Percentiles rank a stretch among this genome's conserved stretches.
These are phyloP conservation scores for Campopleginae sp. DNA, from an alignment of 2,888 invertebrate species.

Conservation along the genomic window DNA sequence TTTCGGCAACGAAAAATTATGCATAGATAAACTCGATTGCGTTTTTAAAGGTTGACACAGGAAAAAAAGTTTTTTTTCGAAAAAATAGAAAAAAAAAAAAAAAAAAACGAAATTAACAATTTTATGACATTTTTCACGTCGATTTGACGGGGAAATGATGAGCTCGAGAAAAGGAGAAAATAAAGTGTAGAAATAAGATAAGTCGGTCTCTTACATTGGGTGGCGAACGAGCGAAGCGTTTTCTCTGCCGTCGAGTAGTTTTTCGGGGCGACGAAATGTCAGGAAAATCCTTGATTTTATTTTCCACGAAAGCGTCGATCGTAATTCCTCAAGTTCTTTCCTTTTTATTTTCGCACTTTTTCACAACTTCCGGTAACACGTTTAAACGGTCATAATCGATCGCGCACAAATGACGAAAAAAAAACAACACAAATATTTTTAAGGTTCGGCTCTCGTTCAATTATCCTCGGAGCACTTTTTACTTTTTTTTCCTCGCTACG, in stretches of 20 bases:
- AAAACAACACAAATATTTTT: conserved; percentile 10
- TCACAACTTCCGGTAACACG: conserved; percentile 46
- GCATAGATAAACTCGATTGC: neutral
- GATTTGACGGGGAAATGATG: neutral
- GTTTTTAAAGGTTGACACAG: neutral
- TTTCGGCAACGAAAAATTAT: neutral
- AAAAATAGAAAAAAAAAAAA: too few relatives aligned
- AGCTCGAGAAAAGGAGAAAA: conserved; percentile 20
- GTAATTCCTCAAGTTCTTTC: conserved; percentile 25
- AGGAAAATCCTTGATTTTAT: conserved; percentile 43
- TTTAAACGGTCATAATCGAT: neutral
- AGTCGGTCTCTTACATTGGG: conserved; percentile 41
- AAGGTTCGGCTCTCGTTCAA: conserved; percentile 8
- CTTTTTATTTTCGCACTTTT: conserved; percentile 15
- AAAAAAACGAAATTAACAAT: too few relatives aligned
- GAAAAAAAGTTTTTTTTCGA: neutral
- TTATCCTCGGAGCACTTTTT: conserved; percentile 23
- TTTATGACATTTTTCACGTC: conserved; percentile 13
- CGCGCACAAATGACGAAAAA: conserved; percentile 6
- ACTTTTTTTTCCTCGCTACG: neutral
- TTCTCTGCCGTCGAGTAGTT: conserved; percentile 23
- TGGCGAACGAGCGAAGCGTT: conserved; percentile 8
- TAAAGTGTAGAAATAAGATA: conserved; percentile 10
- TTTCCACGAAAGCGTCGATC: conserved; percentile 5
- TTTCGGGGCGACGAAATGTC: conserved; percentile 4